These are phyloP conservation scores for Mya arenaria DNA, from an alignment of 1,140 invertebrate genomes.

Conservation along the genomic window DNA sequence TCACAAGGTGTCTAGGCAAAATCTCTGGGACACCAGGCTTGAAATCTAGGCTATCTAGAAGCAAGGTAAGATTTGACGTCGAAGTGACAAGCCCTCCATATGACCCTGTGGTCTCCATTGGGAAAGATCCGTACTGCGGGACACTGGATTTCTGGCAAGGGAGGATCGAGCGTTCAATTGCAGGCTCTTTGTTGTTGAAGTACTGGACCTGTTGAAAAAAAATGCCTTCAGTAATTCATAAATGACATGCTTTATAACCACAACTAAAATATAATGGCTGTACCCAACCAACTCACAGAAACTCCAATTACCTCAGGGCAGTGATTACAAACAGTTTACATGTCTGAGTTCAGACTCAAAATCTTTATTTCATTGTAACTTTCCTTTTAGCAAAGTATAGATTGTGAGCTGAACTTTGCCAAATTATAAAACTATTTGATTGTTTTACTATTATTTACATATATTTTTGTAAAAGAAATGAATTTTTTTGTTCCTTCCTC, in stretches of 20 bases:
- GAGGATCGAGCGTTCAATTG: constrained; percentile 58
- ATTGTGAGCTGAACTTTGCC: too few relatives aligned
- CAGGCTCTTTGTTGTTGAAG: constrained; percentile 68
- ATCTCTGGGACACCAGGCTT: constrained; percentile 10
- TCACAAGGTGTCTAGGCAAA: constrained; percentile 44
- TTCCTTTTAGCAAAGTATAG: too few relatives aligned
- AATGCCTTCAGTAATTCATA: background rate
- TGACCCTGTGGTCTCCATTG: constrained; percentile 71
- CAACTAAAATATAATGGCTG: too few relatives aligned
- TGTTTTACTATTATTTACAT: too few relatives aligned
- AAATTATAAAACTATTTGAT: too few relatives aligned
- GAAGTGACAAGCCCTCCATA: constrained; percentile 74
- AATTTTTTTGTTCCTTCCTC: too few relatives aligned
- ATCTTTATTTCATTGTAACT: too few relatives aligned
- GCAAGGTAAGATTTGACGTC: constrained; percentile 60
- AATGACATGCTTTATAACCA: background rate
- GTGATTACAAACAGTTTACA: too few relatives aligned
- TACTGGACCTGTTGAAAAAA: constrained; percentile 72
- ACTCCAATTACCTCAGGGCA: too few relatives aligned
- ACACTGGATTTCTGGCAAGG: constrained; percentile 53
- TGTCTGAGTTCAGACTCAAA: too few relatives aligned
- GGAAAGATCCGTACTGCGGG: constrained; percentile 75
- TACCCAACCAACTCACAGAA: too few relatives aligned
- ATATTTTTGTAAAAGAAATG: too few relatives aligned
- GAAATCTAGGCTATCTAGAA: constrained; percentile 63